A percentile compares a stretch with the other conserved stretches of the same genome.
Evolutionary conservation across 2,888 invertebrate genomes (phyloP).

Genomic region (Hirtodrosophila duncani): DNA sequence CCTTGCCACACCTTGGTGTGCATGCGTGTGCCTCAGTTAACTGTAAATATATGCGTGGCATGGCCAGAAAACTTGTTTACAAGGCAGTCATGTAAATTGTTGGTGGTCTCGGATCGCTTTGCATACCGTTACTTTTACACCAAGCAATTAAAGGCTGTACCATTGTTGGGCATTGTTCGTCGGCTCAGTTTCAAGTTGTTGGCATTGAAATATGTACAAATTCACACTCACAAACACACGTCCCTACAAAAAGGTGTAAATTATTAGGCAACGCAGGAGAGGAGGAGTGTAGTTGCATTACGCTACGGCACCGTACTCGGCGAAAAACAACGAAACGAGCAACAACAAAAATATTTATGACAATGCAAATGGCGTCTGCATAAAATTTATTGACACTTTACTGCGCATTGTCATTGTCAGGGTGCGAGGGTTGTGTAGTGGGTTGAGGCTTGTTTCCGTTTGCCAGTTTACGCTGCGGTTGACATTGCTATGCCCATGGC

Average conservation of each 20-base stretch:
- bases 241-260: conserved; percentile 46
- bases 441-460: neutral
- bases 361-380: conserved; percentile 69
- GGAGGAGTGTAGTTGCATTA: conserved; percentile 6
- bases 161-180: conserved; percentile 25
- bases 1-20: conserved; percentile 47
- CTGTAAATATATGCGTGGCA: neutral
- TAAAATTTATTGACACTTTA: conserved; percentile 72
- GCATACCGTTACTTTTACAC: conserved; percentile 25
- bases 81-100: neutral
- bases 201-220: conserved; percentile 30
- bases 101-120: neutral
- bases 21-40: conserved; percentile 40
- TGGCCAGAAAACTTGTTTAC: too few relatives aligned
- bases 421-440: conserved; percentile 11
- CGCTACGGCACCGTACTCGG: conserved; percentile 17
- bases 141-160: conserved; percentile 56
- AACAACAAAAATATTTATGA: conserved; percentile 57
- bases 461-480: conserved; percentile 53
- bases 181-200: conserved; percentile 9
- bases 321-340: conserved; percentile 15
- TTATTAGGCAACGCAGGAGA: conserved; percentile 49
- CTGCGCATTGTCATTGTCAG: conserved; percentile 57
- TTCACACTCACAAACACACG: conserved; percentile 10
- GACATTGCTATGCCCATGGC: conserved; percentile 57